Evolutionary conservation across 2,113 vertebrate genomes (phyloP).

Genomic region (Pachycephala philippinensis): DNA sequence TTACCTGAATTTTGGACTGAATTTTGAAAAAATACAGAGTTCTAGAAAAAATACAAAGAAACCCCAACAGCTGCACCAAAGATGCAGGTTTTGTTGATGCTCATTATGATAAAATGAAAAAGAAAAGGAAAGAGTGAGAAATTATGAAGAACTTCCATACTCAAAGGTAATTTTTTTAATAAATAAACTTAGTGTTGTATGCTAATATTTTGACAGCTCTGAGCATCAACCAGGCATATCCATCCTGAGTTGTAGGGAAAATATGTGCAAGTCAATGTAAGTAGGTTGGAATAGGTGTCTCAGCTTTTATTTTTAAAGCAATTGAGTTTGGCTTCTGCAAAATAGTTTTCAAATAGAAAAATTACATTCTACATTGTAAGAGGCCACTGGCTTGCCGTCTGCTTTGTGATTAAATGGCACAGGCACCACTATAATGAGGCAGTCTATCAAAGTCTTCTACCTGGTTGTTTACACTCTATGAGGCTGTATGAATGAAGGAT

Average conservation of each 20-base stretch:
- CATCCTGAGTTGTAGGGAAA: not conserved
- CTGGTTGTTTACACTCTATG: constrained; percentile 50
- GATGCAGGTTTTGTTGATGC: not conserved
- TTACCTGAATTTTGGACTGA: not conserved
- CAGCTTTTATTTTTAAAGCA: not conserved
- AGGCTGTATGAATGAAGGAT: constrained; percentile 24
- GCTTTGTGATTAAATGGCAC: constrained; percentile 41
- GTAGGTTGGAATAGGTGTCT: not conserved
- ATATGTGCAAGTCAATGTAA: not conserved
- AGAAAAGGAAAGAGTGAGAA: not conserved
- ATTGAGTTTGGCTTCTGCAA: constrained; percentile 1
- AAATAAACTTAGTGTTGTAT: not conserved
- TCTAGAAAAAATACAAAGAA: not conserved
- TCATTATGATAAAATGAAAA: not conserved
- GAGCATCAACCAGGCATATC: not conserved
- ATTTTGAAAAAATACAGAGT: not conserved
- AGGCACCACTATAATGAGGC: constrained; percentile 21
- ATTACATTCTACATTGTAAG: not conserved
- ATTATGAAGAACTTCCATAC: not conserved
- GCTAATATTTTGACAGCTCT: not conserved
- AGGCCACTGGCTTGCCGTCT: not conserved
- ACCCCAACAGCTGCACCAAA: not conserved
- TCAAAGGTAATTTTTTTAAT: not conserved
- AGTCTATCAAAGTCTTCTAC: constrained; percentile 55
- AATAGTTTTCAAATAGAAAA: constrained; percentile 31